Base-by-base conservation (phyloP, 2,113 vertebrate species). In the Microtus oregoni region DNA sequence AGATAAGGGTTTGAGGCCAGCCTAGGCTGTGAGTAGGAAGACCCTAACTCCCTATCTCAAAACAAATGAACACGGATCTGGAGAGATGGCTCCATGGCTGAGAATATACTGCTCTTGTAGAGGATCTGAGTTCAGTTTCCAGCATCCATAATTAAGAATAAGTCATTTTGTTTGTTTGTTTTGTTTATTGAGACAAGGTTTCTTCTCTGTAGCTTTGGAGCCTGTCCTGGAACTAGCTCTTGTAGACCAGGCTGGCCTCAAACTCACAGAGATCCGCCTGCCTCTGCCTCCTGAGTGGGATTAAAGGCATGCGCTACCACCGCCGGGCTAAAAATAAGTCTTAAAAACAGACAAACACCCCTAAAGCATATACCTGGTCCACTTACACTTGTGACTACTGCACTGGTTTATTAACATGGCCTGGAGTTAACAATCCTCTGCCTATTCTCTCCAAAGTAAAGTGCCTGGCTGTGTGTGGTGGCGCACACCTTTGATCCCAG, bases 371-470 rank as follows among this genome's bases (percentile, higher is more conserved):
- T 24, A 90, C 61, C 35, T 82, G 17, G 30, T 70, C 96, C 19
- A 44, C 0, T 61, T 73, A 77, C 58, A 52, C 38, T 76, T 78
- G 55, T 88, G 63, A 76, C 52, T 61, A 70, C 47, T 61, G 77
- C n/a, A 26, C 15, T 83, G 44, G 67, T 14, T 82, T 79, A 22
- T 82, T 67, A 67, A 88, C 58, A 24, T 47, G 61, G 24, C 1
- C 73, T 72, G 65, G 70, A 81, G 65, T 76, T 76, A 41, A 5
- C 30, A 65, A 68, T 26, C 35, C 30, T 65, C 41, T 63, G 38
- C 38, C 12, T 89, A 20, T 89, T 92, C 52, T 95, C 61, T 85
- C 86, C 65, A 86, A 92, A 85, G 83, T 41, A 65, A 88, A 52
- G 13, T 47, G 7, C n/a, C 24, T 28, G 55, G 35, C 55, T 1